Conservation (phyloP, 2,113 vertebrate genomes). For the Oncorhynchus tshawytscha region DNA sequence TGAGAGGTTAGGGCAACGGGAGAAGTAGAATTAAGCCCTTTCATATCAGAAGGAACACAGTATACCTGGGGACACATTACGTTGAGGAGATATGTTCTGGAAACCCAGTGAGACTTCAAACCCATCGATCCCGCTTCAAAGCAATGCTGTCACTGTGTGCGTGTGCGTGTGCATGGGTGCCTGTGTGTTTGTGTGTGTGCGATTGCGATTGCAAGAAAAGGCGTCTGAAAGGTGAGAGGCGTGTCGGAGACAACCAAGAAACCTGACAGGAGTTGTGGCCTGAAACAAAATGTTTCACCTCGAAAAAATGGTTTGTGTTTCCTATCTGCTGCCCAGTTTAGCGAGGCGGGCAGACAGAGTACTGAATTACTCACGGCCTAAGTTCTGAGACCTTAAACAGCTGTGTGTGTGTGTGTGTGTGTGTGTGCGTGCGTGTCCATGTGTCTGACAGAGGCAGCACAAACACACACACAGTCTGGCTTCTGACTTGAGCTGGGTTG, state of each 20-base stretch:
- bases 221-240: background rate
- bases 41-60: no score
- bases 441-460: background rate
- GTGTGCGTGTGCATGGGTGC: background rate
- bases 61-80: background rate
- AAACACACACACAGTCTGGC: background rate
- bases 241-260: background rate
- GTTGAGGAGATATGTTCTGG: background rate
- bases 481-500: background rate
- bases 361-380: background rate
- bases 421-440: background rate
- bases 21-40: no score
- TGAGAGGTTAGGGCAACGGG: background rate
- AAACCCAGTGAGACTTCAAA: background rate
- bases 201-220: background rate
- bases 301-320: no score
- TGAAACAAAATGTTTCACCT: background rate
- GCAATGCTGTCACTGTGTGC: background rate
- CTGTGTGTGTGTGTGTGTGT: no score
- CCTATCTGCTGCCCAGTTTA: no score
- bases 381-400: constrained; percentile 1
- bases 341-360: no score
- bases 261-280: background rate
- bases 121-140: background rate
- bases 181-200: no score